phyloP scores from a whole-genome alignment of 2,113 vertebrate genomes.

The Bos indicus region DNA sequence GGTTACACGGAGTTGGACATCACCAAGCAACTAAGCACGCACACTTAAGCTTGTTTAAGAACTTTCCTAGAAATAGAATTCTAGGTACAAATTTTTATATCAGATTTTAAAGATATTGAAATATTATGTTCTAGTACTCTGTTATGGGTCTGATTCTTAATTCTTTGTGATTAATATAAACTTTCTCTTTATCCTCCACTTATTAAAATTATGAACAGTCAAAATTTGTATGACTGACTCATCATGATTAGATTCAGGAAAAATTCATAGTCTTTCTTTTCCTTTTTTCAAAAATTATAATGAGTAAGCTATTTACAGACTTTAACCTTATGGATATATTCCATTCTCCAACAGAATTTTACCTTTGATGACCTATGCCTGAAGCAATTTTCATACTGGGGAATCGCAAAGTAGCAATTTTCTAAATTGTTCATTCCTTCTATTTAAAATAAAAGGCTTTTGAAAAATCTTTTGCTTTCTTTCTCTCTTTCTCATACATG shows the following conservation, averaged over 20 bases:
- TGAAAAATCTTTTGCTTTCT: neutral
- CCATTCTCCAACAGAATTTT: neutral
- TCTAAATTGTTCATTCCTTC: neutral
- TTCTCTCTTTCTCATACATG: neutral
- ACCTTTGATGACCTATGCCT: neutral
- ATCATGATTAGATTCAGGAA: neutral
- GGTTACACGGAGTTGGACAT: neutral
- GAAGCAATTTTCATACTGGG: neutral
- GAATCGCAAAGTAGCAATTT: neutral
- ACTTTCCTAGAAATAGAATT: neutral
- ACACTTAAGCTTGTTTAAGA: neutral
- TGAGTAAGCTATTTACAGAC: neutral
- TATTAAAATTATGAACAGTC: neutral
- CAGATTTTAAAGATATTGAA: neutral
- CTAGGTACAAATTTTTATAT: neutral
- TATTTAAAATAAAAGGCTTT: neutral
- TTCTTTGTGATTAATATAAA: neutral
- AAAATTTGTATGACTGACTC: neutral
- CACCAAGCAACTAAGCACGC: neutral
- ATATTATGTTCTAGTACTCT: neutral
- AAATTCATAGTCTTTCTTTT: neutral
- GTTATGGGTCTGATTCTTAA: neutral
- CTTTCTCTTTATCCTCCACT: neutral
- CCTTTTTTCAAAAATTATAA: neutral
- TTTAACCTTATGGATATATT: neutral